phyloP scores from a whole-genome alignment of 2,888 invertebrate species.

The Cantharis nigra region DNA sequence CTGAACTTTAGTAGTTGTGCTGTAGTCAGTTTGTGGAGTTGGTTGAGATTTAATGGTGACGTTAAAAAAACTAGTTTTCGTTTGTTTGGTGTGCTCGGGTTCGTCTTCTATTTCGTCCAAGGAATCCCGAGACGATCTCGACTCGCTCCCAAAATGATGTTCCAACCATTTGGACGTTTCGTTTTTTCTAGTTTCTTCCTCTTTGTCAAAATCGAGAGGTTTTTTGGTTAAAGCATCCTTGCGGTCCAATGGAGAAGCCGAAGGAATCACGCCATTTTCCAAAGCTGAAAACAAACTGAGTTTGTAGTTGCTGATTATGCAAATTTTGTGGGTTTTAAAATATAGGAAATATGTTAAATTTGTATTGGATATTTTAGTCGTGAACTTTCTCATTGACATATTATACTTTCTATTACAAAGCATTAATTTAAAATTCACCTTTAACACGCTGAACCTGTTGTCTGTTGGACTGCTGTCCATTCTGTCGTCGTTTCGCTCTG shows the following conservation, averaged over 20 bases:
- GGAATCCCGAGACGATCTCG: constrained; percentile 75
- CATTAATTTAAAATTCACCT: constrained; percentile 50
- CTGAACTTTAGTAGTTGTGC: constrained; percentile 39
- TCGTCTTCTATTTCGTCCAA: constrained; percentile 68
- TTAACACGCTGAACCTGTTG: constrained; percentile 58
- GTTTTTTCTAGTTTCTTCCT: constrained; percentile 86
- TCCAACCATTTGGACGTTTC: constrained; percentile 92
- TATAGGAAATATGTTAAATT: neutral
- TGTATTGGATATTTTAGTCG: constrained; percentile 1
- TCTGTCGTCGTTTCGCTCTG: constrained; percentile 64
- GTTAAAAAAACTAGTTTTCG: constrained; percentile 76
- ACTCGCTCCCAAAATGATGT: constrained; percentile 88
- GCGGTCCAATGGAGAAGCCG: constrained; percentile 61
- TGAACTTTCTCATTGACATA: constrained; percentile 24
- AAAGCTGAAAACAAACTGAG: constrained; percentile 36
- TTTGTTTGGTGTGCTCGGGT: constrained; percentile 53
- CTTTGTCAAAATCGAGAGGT: constrained; percentile 83
- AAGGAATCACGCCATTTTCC: constrained; percentile 39
- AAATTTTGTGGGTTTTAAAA: neutral
- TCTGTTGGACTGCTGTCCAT: constrained; percentile 42
- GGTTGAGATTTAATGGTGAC: constrained; percentile 74
- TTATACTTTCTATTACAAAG: constrained; percentile 8
- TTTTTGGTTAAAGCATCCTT: constrained; percentile 82
- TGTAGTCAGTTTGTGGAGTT: constrained; percentile 47
- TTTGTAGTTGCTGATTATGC: neutral